phyloP scores from a whole-genome alignment of 2,888 invertebrate species.

The Cerceris ruficornis region DNA sequence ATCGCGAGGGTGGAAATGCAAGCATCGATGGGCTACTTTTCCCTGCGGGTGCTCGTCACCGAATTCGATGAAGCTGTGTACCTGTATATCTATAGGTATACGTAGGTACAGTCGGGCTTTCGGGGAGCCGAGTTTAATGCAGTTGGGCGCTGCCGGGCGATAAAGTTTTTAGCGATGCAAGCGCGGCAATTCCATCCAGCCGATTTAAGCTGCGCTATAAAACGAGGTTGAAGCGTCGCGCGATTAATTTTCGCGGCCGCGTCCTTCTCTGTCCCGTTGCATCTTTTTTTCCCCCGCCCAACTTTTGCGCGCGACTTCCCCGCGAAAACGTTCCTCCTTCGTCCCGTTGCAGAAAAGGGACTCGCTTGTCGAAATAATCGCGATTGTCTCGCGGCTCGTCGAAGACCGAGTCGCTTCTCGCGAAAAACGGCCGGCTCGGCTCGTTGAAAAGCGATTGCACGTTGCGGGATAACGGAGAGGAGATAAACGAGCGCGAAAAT shows the following conservation, averaged over 20 bases:
- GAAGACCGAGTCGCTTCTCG: too few relatives aligned
- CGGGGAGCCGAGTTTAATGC: conserved; percentile 62
- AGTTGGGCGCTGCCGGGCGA: conserved; percentile 63
- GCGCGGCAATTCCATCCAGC: conserved; percentile 50
- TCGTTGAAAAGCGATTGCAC: neutral
- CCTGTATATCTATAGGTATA: conserved; percentile 14
- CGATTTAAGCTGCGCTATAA: conserved; percentile 61
- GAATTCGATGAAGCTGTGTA: conserved; percentile 49
- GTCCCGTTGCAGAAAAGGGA: neutral
- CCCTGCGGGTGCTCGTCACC: conserved; percentile 55
- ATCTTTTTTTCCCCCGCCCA: neutral
- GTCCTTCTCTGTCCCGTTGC: conserved; percentile 20
- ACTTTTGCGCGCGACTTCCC: neutral
- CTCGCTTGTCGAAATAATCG: too few relatives aligned
- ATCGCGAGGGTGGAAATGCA: conserved; percentile 16
- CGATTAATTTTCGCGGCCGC: conserved; percentile 64
- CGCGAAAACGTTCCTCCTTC: neutral
- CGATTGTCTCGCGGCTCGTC: too few relatives aligned
- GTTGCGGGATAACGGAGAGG: neutral
- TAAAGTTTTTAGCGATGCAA: conserved; percentile 68
- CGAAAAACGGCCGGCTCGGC: neutral
- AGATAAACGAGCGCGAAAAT: neutral
- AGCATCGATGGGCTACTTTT: conserved; percentile 52
- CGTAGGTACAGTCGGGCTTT: conserved; percentile 31
- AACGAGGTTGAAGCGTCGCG: conserved; percentile 46